Evolutionary conservation across 2,797 vertebrate species (phyloP), one percentile per base, ranked within the genome.

Genomic region (Centroberyx gerrardi): DNA sequence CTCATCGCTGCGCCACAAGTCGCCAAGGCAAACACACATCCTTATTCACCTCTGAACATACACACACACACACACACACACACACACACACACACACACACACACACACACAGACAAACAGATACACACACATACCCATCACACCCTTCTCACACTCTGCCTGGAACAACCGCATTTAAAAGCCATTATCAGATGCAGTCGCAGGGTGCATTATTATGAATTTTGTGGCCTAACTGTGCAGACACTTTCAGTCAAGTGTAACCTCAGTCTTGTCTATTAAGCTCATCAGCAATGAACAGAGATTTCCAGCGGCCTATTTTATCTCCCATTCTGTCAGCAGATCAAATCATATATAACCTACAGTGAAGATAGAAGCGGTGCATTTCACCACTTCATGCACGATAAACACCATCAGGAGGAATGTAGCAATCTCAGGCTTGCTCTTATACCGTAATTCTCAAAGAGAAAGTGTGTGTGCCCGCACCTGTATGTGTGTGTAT

Each of bases 61-160:
- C 48, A 62, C 36, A 27, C 44, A 51, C 46, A 58, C 42, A 80
- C 51, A 67, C 61, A n/a, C 68, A n/a, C 58, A 53, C 28, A 54
- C 52, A 10, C 5, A 33, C 46, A 44, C 48, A 62, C 36, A 27
- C 44, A 51, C 46, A 58, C 42, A 80, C 51, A 67, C 61, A n/a
- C 68, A n/a, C 59, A 54, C 28, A 54, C 49, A 44, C 29, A 40
- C 68, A n/a, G 18, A 13, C 46, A 40, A 14, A 91, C 83, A 66
- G 79, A 87, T 74, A 74, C 49, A 12, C 52, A 68, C 79, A 86
- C 80, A 70, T 22, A 72, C 78, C 62, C 80, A 80, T 84, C 81
- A 83, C 76, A 73, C 28, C 33, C 77, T 63, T 76, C 62, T 70
- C n/a, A 33, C 81, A 59, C 31, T 22, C 55, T 33, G 29, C 13